Base-by-base conservation (phyloP, 1,140 invertebrate genomes). In the Varroa destructor region DNA sequence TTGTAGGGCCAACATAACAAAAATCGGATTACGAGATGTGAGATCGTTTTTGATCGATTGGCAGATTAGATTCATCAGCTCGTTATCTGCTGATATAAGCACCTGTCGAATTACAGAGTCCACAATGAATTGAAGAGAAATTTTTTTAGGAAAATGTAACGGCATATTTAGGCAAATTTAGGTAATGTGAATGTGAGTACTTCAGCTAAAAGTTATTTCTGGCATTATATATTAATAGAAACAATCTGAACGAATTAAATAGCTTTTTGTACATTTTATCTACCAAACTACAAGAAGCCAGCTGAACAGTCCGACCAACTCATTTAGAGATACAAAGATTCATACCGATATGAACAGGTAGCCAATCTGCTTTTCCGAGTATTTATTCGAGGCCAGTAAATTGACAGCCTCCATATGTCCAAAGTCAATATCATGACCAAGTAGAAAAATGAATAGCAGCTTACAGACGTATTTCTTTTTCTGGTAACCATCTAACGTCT, bases 401-500 rank as follows among this genome's bases (percentile, higher is more conserved):
- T 99, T 99, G 76, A 99, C 97, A 70, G 97, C 97, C 82, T 99
- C 97, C 95, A 99, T 99, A 82, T 99, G 95, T 72, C 97, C 97
- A 83, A 99, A 99, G 82, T 99, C 97, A 81, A 99, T 99, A 81
- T 99, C 97, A 84, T 99, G 95, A 70, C 97, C 85, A 74, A 99
- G 86, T 61, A 99, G 83, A 81, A 99, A 99, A 77, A 99, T 99
- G 82, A 99, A 99, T 37, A 99, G 83, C 72, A 99, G 83, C 81
- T 99, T 99, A 84, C 97, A 99, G 54, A 99, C 96, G 86, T 99
- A 99, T 83, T 99, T 99, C 84, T 99, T 99, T 84, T 99, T 99
- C 79, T 99, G 96, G 81, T 99, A 99, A 37, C 97, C 97, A 85
- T 99, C 97, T 55, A 99, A 82, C 51, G 97, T 98, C 85, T 98